Evolutionary conservation across 2,113 vertebrate genomes (phyloP).

Genomic region (Tauraco erythrolophus): DNA sequence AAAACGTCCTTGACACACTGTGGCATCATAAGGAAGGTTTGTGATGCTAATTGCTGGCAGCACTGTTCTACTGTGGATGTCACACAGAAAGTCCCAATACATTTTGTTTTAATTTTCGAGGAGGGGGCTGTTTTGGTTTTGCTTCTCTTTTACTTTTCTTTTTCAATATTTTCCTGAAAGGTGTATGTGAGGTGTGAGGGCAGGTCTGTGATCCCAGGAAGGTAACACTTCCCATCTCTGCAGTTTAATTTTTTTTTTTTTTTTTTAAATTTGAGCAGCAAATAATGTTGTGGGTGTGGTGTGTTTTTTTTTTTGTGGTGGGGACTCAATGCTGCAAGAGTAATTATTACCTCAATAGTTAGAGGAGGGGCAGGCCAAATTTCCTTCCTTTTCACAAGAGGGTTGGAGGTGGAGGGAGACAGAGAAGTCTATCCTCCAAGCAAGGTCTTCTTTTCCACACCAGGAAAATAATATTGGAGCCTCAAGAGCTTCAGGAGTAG

Average conservation of each 20-base stretch:
- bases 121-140: neutral
- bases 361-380: neutral
- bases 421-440: neutral
- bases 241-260: neutral
- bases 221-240: neutral
- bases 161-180: neutral
- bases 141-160: accelerated
- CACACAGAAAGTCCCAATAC: neutral
- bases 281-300: neutral
- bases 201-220: neutral
- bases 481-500: neutral
- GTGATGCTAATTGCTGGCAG: slow-evolving; percentile 4
- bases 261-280: neutral
- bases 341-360: neutral
- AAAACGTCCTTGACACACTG: slow-evolving; percentile 17
- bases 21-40: neutral
- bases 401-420: neutral
- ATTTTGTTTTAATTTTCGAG: neutral
- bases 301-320: neutral
- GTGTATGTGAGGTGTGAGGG: neutral
- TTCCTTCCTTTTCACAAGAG: neutral
- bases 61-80: neutral
- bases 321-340: neutral
- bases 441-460: neutral
- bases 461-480: neutral